Evolutionary conservation across 2,888 invertebrate genomes (phyloP).

Genomic region (Ametastegia equiseti): DNA sequence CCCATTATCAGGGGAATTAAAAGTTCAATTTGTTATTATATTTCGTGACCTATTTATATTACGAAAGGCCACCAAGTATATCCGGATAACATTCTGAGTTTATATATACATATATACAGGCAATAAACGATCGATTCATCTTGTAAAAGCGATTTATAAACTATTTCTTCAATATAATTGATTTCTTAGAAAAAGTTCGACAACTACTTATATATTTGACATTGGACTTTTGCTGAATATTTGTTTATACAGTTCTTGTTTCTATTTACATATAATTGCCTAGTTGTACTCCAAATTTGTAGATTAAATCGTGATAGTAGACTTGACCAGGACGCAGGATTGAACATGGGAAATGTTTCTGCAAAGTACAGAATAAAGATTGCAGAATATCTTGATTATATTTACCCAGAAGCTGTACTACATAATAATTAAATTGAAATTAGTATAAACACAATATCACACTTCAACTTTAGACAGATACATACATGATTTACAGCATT

Average conservation of each 20-base stretch:
- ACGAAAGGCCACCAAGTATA: not conserved
- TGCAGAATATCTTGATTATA: too few species aligned
- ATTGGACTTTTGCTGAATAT: not conserved
- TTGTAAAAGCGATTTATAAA: not conserved
- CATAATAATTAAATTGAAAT: too few species aligned
- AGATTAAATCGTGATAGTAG: conserved; percentile 85
- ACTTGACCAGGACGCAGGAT: conserved; percentile 85
- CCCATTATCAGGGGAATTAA: too few species aligned
- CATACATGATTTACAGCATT: conserved; percentile 91
- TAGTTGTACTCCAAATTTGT: conserved; percentile 82
- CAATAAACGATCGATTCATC: conserved; percentile 2
- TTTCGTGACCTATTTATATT: not conserved
- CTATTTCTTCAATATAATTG: conserved; percentile 2
- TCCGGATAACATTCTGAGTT: not conserved
- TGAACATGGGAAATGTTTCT: conserved; percentile 86
- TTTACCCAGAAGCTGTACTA: too few species aligned
- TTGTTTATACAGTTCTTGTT: not conserved
- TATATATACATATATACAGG: not conserved
- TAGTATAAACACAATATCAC: too few species aligned
- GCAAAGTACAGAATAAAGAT: conserved; percentile 73
- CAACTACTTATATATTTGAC: not conserved
- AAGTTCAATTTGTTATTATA: not conserved
- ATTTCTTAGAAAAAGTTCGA: not conserved
- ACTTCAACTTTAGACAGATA: conserved; percentile 55
- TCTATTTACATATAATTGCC: conserved; percentile 60